Base-by-base conservation (phyloP, 2,113 vertebrate species). In the Sturnira hondurensis region DNA sequence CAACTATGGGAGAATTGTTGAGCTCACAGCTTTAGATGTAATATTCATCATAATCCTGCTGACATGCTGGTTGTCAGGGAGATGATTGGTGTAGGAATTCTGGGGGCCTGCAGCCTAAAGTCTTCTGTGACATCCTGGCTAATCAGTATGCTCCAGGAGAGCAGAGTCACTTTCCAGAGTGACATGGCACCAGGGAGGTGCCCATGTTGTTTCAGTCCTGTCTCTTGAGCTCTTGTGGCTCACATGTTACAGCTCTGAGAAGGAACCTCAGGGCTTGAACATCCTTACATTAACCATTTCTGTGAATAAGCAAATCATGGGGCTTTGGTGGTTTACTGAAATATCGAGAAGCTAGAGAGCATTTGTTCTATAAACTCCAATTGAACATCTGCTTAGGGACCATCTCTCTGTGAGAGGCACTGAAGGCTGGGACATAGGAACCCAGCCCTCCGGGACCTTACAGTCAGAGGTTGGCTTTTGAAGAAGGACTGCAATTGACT, bases 21-120 rank as follows among this genome's bases (percentile, higher is more conserved):
- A n/a, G 74, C 33, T 82, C 58, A 71, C 88, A 70, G 70, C 47
- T 92, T 92, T 28, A 73, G 61, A 96, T 73, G 33, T 47, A 43
- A 88, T 58, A 58, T 33, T 67, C 43, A 73, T 73, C 74, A 80
- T 19, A 93, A 65, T 76, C 73, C 81, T 14, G 38, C 28, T 45
- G 43, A 45, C 54, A 17, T 87, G 50, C 68, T 84, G 63, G 92
- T 58, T 89, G 68, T 86, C 71, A 89, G 83, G 89, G 91, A 95
- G 86, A 81, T 54, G 61, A 93, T 68, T 3, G 2, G 20, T 63
- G 33, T 28, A 68, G 38, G 43, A 65, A 81, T 45, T 31, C 61
- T 65, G 56, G 63, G 2, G 54, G 33, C 43, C 47, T 43, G 86
- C 28, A 91, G n/a, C 61, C 74, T 82, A 20, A 89, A 70, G n/a